A percentile compares a stretch with the other conserved stretches of the same genome.
Conservation (phyloP, 92 coral and sea anemone species). For the Porites cylindrica region DNA sequence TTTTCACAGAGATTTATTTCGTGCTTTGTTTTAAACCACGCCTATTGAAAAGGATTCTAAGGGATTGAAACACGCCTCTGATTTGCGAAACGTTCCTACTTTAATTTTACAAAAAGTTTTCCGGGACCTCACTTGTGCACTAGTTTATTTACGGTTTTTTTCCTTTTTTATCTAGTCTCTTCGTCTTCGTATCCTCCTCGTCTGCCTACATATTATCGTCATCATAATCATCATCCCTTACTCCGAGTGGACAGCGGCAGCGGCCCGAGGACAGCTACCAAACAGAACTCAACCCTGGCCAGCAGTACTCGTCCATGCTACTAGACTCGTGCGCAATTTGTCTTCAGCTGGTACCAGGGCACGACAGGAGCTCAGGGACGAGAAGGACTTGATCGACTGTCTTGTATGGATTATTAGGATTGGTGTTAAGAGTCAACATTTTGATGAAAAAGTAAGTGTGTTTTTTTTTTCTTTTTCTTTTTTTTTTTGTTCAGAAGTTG, state of each 20-base stretch:
- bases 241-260: conserved; percentile 93
- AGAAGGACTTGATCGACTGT: conserved; percentile 88
- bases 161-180: conserved; percentile 64
- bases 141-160: not conserved
- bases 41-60: too few species aligned
- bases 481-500: too few species aligned
- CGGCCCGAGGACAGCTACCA: conserved; percentile 83
- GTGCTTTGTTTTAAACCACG: too few species aligned
- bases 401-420: conserved; percentile 87
- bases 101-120: too few species aligned
- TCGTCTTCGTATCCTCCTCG: conserved; percentile 81
- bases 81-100: too few species aligned
- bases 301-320: conserved; percentile 86
- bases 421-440: conserved; percentile 76
- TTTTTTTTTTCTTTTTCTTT: too few species aligned
- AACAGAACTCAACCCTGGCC: conserved; percentile 75
- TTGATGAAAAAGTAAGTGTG: conserved; percentile 69
- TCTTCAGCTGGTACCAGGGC: conserved; percentile 97
- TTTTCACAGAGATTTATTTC: too few species aligned
- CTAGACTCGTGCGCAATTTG: conserved; percentile 91
- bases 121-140: not conserved
- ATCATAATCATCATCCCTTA: conserved; percentile 78
- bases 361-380: conserved; percentile 89
- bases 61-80: too few species aligned
- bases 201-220: conserved; percentile 91